Conservation (phyloP, 2,888 invertebrate genomes). For the Sympetrum striolatum region DNA sequence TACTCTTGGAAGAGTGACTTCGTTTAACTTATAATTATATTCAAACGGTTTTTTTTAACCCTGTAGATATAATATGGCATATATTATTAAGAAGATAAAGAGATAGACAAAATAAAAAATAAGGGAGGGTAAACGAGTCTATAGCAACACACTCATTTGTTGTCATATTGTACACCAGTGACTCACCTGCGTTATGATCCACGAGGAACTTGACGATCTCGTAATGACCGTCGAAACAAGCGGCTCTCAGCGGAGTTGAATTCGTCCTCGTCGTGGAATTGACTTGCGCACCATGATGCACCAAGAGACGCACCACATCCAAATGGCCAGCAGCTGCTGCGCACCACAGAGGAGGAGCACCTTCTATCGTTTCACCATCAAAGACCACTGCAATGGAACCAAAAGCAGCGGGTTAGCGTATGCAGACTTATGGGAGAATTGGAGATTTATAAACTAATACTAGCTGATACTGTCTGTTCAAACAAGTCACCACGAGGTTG, state of each 20-base stretch:
- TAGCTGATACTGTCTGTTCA: background rate
- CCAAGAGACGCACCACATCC: conserved; percentile 82
- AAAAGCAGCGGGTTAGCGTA: background rate
- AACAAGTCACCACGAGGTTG: background rate
- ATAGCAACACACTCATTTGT: too few relatives aligned
- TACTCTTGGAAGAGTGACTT: too few relatives aligned
- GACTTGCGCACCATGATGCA: conserved; percentile 86
- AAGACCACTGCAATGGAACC: conserved; percentile 77
- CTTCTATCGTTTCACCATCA: conserved; percentile 96
- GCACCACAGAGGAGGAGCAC: conserved; percentile 96
- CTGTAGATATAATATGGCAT: too few relatives aligned
- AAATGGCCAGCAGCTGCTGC: conserved; percentile 96
- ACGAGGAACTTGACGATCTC: conserved; percentile 94
- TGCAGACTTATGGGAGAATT: background rate
- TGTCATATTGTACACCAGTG: background rate
- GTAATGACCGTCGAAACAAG: conserved; percentile 95
- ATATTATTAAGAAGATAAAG: too few relatives aligned
- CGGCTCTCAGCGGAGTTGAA: conserved; percentile 92
- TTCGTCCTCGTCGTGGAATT: conserved; percentile 94
- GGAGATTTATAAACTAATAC: background rate
- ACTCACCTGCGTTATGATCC: conserved; percentile 82
- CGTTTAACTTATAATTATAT: too few relatives aligned
- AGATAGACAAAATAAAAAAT: too few relatives aligned
- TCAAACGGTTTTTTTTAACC: too few relatives aligned
- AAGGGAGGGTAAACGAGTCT: too few relatives aligned